These are phyloP conservation scores for Brachyptera risi DNA, from an alignment of 2,888 invertebrate genomes.

Conservation along the genomic window DNA sequence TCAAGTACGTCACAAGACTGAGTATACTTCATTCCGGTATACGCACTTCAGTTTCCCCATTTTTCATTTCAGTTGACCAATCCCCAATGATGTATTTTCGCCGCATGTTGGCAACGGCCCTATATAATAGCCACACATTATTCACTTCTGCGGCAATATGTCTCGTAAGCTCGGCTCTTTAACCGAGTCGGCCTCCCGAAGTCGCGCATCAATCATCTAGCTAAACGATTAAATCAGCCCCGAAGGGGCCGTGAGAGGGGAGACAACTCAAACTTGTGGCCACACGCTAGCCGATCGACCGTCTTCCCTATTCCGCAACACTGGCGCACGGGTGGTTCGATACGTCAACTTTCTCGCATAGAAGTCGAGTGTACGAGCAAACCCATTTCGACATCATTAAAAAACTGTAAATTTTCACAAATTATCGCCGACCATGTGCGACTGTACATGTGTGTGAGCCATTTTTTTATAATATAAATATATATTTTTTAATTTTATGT, in stretches of 20 bases:
- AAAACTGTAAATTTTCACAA: conserved; percentile 13
- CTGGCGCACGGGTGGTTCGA: no score
- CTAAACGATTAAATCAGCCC: conserved; percentile 12
- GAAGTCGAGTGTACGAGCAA: not conserved
- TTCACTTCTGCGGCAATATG: conserved; percentile 1
- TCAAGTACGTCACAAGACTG: no score
- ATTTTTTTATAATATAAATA: no score
- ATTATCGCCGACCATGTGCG: not conserved
- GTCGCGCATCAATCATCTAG: conserved; percentile 8
- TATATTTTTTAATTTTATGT: no score
- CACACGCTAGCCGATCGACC: no score
- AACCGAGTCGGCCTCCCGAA: not conserved
- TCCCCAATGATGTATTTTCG: not conserved
- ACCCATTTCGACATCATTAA: conserved; percentile 8
- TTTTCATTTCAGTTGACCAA: no score
- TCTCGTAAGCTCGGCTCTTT: not conserved
- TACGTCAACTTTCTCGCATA: no score
- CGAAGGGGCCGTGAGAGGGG: no score
- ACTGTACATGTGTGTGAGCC: not conserved
- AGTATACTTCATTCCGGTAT: no score
- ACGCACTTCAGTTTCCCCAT: no score
- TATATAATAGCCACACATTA: conserved; percentile 12
- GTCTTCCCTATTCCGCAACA: no score
- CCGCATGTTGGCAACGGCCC: not conserved
- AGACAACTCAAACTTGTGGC: no score